Evolutionary conservation across 2,113 vertebrate species (phyloP), one percentile per base, ranked within the genome.

Genomic region (Chloroceryle aenea): DNA sequence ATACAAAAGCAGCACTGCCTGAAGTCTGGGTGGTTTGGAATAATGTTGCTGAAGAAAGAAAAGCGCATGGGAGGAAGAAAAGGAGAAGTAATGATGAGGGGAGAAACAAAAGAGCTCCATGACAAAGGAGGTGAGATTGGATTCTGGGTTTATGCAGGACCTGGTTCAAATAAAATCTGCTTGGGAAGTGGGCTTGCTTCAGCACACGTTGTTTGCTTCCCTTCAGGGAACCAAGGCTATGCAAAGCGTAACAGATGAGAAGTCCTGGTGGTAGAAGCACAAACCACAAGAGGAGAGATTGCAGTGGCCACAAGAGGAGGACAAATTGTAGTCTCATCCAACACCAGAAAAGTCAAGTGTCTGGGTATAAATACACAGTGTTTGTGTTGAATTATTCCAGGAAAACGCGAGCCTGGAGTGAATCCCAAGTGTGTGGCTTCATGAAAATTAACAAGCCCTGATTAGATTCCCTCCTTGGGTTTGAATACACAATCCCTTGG

Each of bases 301-400:
- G 45, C 66, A 40, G 64, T 34, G 74, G 50, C 53, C 86, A 64
- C 40, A 19, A 53, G 50, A 93, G 72, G 68, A 94, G 67, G 74
- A 58, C 56, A 64, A 95, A 76, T 15, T 19, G 45, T 26, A 50
- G 45, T 5, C 62, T 85, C 66, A 68, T 32, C 79, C 48, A 78
- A 89, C 66, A 81, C 36, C 64, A 84, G 78, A 68, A 52, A 90
- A 92, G 58, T 75, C 92, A 86, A 90, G 67, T 42, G 55, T 9
- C 79, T 4, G 0, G 40, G 32, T 83, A 62, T 53, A 83, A 90
- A 66, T 8, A 56, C 2, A 76, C 29, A 76, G 30, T 6, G 43
- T 64, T 91, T 68, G 48, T 64, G n/a, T 30, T 89, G 66, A 91
- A 72, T 83, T 90, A 79, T 82, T 85, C 67, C 85, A 80, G 71